These are phyloP conservation scores for Alsophila aescularia DNA, from an alignment of 2,888 invertebrate genomes.

Conservation along the genomic window DNA sequence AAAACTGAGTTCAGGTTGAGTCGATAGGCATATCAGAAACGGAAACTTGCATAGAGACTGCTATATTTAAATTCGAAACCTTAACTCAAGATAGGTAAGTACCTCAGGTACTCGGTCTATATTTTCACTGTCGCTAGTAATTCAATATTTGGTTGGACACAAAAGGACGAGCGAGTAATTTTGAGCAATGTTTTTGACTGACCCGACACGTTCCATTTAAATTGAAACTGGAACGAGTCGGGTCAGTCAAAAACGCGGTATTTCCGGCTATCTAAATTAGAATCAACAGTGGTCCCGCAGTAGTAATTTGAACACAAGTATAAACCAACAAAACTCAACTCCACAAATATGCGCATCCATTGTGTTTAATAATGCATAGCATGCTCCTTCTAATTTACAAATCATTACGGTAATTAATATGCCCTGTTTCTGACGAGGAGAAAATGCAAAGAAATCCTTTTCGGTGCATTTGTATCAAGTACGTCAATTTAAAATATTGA, in stretches of 20 bases:
- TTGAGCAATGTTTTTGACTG: slow-evolving; percentile 24
- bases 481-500: no score
- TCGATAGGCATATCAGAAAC: background rate
- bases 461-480: background rate
- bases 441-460: background rate
- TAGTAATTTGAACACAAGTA: slow-evolving; percentile 36
- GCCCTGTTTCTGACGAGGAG: slow-evolving; percentile 7
- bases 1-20: slow-evolving; percentile 12
- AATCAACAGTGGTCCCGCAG: slow-evolving; percentile 36
- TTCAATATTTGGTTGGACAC: slow-evolving; percentile 23
- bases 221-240: no score
- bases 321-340: slow-evolving; percentile 24
- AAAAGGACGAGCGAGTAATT: slow-evolving; percentile 18
- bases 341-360: slow-evolving; percentile 2
- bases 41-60: background rate
- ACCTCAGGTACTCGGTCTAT: background rate
- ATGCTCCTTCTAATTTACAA: slow-evolving; percentile 13
- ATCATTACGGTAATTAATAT: slow-evolving; percentile 10
- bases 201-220: slow-evolving; percentile 44
- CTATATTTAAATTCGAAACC: background rate
- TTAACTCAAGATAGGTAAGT: slow-evolving; percentile 7
- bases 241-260: slow-evolving; percentile 46
- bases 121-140: background rate
- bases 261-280: slow-evolving; percentile 58
- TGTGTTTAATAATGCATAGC: slow-evolving; percentile 8